Evolutionary conservation across 2,888 invertebrate genomes (phyloP).

Genomic region (Drosophila gaucha): DNA sequence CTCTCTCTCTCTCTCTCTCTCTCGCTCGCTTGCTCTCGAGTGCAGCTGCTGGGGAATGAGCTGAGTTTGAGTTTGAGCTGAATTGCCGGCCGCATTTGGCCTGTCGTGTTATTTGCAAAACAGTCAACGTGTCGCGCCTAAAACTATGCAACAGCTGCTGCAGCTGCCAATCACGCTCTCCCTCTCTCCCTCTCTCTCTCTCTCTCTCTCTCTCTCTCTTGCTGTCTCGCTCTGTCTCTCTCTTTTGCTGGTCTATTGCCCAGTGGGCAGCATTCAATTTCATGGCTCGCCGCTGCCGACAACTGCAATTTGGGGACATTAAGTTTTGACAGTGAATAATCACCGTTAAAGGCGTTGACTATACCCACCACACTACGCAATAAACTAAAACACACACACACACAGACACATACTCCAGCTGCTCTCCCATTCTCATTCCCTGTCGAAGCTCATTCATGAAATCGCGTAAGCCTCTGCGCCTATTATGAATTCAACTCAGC

Average conservation of each 20-base stretch:
- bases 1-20: constrained; percentile 1
- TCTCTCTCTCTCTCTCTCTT: not conserved
- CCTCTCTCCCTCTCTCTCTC: not conserved
- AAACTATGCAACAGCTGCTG: constrained; percentile 68
- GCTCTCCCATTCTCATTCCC: not conserved
- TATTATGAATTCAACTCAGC: constrained; percentile 74
- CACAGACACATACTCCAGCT: not conserved
- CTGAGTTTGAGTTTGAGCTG: constrained; percentile 33
- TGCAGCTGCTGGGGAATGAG: constrained; percentile 61
- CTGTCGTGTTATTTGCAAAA: constrained; percentile 19
- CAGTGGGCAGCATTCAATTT: constrained; percentile 62
- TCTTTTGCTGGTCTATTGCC: not conserved
- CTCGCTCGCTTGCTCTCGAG: constrained; percentile 25
- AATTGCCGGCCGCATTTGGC: constrained; percentile 55
- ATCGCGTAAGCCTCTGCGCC: constrained; percentile 64
- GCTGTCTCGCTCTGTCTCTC: not conserved
- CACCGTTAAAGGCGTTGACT: constrained; percentile 73
- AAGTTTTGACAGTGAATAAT: constrained; percentile 75
- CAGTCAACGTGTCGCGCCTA: constrained; percentile 48
- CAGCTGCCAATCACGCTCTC: constrained; percentile 7
- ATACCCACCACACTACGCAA: constrained; percentile 30
- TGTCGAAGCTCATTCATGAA: constrained; percentile 53
- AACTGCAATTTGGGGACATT: constrained; percentile 77
- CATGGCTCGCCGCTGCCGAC: constrained; percentile 72
- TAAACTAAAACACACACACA: constrained; percentile 5